Percentiles rank a stretch among this genome's conserved stretches.
phyloP scores from a whole-genome alignment of 2,797 vertebrate genomes.

The Epinephelus malabaricus region DNA sequence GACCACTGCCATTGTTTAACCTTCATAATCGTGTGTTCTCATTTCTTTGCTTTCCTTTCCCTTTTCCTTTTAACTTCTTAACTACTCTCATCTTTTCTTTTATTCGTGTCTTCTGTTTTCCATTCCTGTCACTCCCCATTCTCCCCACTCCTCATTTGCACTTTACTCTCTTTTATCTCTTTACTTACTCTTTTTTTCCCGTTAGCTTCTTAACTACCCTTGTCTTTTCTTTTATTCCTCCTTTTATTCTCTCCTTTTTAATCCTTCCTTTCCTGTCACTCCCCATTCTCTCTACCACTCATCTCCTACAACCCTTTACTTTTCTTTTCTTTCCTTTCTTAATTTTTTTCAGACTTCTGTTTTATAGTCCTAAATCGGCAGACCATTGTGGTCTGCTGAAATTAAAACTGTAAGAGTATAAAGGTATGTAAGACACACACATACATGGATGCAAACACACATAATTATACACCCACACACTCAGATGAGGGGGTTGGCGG shows the following conservation, averaged over 20 bases:
- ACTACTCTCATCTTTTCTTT: conserved; percentile 41
- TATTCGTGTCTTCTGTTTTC: conserved; percentile 25
- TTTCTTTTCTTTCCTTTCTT: conserved; percentile 1
- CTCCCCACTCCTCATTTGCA: background rate
- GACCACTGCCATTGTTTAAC: conserved; percentile 91
- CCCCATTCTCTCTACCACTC: conserved; percentile 1
- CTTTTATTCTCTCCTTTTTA: too few relatives aligned
- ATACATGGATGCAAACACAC: conserved; percentile 38
- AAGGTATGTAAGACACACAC: conserved; percentile 36
- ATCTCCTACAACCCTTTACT: background rate
- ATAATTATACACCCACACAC: conserved; percentile 46
- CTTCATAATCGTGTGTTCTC: conserved; percentile 92
- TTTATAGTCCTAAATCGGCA: conserved; percentile 36
- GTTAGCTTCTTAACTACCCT: background rate
- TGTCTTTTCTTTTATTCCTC: background rate
- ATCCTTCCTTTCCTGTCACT: background rate
- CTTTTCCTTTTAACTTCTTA: conserved; percentile 50
- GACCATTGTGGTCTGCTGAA: conserved; percentile 15
- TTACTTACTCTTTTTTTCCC: background rate
- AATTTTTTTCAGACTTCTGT: conserved; percentile 22
- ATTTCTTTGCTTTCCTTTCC: conserved; percentile 62
- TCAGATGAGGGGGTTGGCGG: conserved; percentile 51
- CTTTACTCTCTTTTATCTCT: background rate
- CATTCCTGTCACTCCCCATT: conserved; percentile 12
- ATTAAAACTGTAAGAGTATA: conserved; percentile 24